phyloP scores from a whole-genome alignment of 2,888 invertebrate species.

The Habrosyne pyritoides region DNA sequence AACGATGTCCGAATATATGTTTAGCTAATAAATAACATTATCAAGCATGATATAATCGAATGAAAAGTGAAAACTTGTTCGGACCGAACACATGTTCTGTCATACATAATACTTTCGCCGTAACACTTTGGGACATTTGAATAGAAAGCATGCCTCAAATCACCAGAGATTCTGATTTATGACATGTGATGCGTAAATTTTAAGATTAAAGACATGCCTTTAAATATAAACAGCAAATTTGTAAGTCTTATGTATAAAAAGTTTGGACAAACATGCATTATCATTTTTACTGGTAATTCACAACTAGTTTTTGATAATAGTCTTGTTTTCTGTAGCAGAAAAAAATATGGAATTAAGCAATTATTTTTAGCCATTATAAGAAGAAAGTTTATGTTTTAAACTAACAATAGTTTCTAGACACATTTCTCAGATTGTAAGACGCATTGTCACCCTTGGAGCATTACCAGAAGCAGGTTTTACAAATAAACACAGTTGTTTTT shows the following conservation, averaged over 20 bases:
- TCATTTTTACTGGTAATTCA: background rate
- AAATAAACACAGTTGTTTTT: background rate
- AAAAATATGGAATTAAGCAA: background rate
- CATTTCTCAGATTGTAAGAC: background rate
- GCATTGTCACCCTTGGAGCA: background rate
- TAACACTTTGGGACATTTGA: conserved; percentile 63
- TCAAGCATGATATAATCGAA: conserved; percentile 41
- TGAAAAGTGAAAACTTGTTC: conserved; percentile 64
- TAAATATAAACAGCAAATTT: background rate
- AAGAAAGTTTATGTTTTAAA: background rate
- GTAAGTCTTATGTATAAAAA: background rate
- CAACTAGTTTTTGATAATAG: background rate
- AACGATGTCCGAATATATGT: background rate
- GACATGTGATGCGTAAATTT: background rate
- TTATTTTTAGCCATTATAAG: background rate
- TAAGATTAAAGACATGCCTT: background rate
- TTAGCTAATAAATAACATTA: conserved; percentile 38
- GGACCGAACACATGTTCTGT: conserved; percentile 24
- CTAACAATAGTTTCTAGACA: background rate
- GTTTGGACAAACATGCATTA: background rate
- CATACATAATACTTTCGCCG: conserved; percentile 58
- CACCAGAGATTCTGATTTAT: conserved; percentile 6
- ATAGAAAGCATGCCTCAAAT: conserved; percentile 55
- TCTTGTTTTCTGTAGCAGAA: background rate
- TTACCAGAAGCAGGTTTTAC: background rate